Conservation (phyloP, 2,113 vertebrate species). For the Etia nguti region DNA sequence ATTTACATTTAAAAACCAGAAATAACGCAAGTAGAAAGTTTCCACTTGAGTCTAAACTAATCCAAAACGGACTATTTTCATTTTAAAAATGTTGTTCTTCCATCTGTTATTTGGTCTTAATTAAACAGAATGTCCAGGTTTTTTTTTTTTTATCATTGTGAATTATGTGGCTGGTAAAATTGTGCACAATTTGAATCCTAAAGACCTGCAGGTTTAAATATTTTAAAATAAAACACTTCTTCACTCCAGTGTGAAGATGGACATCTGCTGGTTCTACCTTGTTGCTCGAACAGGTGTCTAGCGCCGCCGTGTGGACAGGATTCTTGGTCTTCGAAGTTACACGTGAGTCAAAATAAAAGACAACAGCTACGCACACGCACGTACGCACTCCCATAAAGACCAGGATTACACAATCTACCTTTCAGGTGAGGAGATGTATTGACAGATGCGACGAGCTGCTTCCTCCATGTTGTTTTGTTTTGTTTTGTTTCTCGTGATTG, state of each 20-base stretch:
- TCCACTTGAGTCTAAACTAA: background rate
- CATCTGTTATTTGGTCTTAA: background rate
- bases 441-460: conserved; percentile 45
- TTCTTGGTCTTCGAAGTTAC: background rate
- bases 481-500: conserved; percentile 32
- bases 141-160: background rate
- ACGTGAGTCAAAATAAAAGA: background rate
- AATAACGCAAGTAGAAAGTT: no score
- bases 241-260: background rate
- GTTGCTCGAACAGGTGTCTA: background rate
- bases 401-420: conserved; percentile 2
- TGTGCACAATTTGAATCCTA: background rate
- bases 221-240: background rate
- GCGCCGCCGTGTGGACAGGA: conserved; percentile 54
- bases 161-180: background rate
- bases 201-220: background rate
- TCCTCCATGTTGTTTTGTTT: conserved; percentile 31
- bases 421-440: background rate
- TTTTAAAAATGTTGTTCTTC: background rate
- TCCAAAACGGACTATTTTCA: no score
- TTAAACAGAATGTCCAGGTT: background rate
- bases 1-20: background rate
- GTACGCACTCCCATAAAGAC: background rate
- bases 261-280: background rate
- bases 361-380: rapidly evolving